Evolutionary conservation across 2,888 invertebrate species (phyloP), one percentile per base, ranked within the genome.

Genomic region (Scaptomyza tumidula): DNA sequence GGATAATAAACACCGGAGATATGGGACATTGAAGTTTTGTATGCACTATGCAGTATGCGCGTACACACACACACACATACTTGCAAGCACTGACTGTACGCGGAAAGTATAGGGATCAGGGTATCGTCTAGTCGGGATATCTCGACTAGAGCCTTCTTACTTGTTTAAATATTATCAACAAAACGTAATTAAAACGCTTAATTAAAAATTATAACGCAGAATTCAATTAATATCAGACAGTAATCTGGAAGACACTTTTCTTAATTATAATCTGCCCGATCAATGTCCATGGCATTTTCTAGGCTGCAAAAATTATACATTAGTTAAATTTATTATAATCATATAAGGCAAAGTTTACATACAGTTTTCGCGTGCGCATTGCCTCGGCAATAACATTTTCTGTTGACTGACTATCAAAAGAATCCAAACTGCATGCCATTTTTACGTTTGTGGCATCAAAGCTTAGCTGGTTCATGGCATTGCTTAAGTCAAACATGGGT

Each of bases 201-300:
- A 6, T 33, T 4, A 27, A 44, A 45, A 39, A 45, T 37, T 6
- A 7, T 31, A n/a, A 9, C 10, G 16, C 16, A 16, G 41, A 16
- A 16, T 16, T 56, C 9, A 37, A 4, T 16, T 6, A 71, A 71
- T 72, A 71, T 71, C 66, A 70, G 14, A 14, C n/a, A 41, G 44
- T 53, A 46, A 41, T 37, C 31, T 50, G 31, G n/a, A 24, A 13
- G 19, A 7, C n/a, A 44, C 5, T 13, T 7, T 37, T 29, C 11
- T 29, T 31, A 45, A 6, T 13, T 13, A n/a, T 52, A 11, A 3
- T 59, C 59, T 24, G 0, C 11, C 3, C 7, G 7, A 64, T 76
- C 77, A 6, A 60, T 46, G 0, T 79, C 75, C 79, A 79, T 85
- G 2, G 44, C 65, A 31, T 14, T 37, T 14, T 72, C 45, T 37